Conservation (phyloP, 2,888 invertebrate species). For the Drosophila prolongata region DNA sequence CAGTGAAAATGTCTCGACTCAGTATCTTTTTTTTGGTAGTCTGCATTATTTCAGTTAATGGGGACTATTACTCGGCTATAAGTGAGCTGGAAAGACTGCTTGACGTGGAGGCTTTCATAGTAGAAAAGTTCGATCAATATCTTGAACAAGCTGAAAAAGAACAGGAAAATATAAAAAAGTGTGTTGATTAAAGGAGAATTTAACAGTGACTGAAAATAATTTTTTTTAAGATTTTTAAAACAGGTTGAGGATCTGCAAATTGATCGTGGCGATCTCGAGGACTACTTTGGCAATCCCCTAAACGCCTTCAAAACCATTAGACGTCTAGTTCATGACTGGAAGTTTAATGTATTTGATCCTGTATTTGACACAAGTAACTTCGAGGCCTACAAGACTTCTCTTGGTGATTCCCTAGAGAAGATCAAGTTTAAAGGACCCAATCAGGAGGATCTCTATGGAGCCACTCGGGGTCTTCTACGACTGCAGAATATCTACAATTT, state of each 20-base stretch:
- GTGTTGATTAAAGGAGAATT: background rate
- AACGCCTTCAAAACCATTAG: constrained; percentile 60
- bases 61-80: constrained; percentile 19
- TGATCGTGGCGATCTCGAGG: constrained; percentile 9
- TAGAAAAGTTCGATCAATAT: constrained; percentile 50
- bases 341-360: constrained; percentile 51
- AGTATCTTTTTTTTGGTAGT: constrained; percentile 4
- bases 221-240: constrained; percentile 40
- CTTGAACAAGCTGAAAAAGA: constrained; percentile 23
- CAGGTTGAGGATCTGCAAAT: constrained; percentile 32
- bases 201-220: too few species aligned
- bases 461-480: constrained; percentile 94
- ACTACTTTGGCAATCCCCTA: constrained; percentile 64
- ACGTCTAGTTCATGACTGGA: constrained; percentile 66
- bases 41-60: background rate
- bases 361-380: constrained; percentile 16
- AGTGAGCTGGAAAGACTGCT: constrained; percentile 33
- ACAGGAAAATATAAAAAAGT: constrained; percentile 44
- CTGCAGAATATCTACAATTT: constrained; percentile 95
- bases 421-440: constrained; percentile 29
- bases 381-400: background rate
- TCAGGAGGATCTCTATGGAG: constrained; percentile 95
- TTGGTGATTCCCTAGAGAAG: background rate
- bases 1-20: constrained; percentile 41
- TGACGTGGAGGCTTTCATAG: constrained; percentile 38